phyloP scores from a whole-genome alignment of 2,113 vertebrate genomes.

The Bothrops jararaca region DNA sequence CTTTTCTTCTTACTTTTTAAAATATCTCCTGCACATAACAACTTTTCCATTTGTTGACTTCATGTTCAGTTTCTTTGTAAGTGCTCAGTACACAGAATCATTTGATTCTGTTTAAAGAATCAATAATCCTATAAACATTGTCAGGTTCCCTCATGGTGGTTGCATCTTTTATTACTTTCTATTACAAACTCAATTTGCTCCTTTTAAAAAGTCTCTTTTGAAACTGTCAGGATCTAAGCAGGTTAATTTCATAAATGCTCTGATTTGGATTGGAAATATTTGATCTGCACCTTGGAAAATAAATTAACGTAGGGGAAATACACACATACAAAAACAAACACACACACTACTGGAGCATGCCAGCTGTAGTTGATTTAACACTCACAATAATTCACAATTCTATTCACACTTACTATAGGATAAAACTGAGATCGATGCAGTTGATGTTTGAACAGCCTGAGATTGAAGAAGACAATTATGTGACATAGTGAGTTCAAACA shows the following conservation, averaged over 20 bases:
- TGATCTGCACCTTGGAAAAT: constrained; percentile 57
- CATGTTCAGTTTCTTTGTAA: not conserved
- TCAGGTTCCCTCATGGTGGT: constrained; percentile 35
- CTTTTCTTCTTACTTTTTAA: not conserved
- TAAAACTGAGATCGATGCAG: not conserved
- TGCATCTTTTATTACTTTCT: constrained; percentile 45
- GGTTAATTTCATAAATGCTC: constrained; percentile 54
- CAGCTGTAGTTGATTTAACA: constrained; percentile 7
- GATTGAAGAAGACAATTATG: not conserved
- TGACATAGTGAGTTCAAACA: not conserved
- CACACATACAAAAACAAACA: not conserved
- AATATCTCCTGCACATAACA: constrained; percentile 3
- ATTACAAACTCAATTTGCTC: constrained; percentile 5
- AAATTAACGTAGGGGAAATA: not conserved
- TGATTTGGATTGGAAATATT: constrained; percentile 47
- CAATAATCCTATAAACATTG: constrained; percentile 24
- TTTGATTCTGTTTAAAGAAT: constrained; percentile 36
- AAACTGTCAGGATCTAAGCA: constrained; percentile 49
- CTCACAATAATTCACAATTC: constrained; percentile 10
- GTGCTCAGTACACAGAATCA: constrained; percentile 32
- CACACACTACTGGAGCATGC: constrained; percentile 18
- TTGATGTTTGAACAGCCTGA: not conserved
- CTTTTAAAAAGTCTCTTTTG: constrained; percentile 36
- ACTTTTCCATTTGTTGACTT: constrained; percentile 39
- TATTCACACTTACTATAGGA: not conserved